These are phyloP conservation scores for Pardalotus punctatus DNA, from an alignment of 2,113 vertebrate species.

Conservation along the genomic window DNA sequence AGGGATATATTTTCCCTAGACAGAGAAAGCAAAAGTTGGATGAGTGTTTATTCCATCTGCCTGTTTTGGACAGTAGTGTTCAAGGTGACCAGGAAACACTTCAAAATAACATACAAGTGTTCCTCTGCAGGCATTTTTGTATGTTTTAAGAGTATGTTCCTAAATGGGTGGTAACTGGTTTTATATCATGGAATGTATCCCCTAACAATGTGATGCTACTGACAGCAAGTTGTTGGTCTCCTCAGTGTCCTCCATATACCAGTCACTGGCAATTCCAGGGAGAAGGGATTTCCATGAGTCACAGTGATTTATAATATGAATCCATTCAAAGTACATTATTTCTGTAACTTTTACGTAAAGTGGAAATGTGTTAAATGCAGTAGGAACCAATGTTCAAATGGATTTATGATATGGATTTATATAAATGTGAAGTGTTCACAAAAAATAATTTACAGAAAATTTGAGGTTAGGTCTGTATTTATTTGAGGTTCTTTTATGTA, in stretches of 20 bases:
- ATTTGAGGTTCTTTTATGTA: background rate
- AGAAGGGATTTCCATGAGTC: background rate
- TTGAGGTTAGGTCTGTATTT: background rate
- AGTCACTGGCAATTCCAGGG: background rate
- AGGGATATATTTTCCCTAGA: background rate
- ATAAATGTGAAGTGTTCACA: background rate
- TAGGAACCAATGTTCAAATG: background rate
- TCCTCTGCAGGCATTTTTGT: background rate
- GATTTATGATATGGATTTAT: background rate
- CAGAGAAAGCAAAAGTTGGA: conserved; percentile 6
- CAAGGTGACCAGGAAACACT: background rate
- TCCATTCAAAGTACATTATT: background rate
- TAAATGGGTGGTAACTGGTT: background rate
- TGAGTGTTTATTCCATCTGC: background rate
- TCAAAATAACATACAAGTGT: background rate
- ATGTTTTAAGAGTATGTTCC: background rate
- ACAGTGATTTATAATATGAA: background rate
- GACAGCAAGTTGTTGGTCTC: background rate
- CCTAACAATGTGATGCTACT: background rate
- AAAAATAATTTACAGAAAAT: background rate
- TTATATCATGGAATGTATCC: background rate
- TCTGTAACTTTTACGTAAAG: background rate
- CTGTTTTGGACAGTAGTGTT: background rate
- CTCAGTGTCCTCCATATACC: background rate
- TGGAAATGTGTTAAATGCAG: background rate